A percentile compares a stretch with the other conserved stretches of the same genome.
Evolutionary conservation across 2,797 vertebrate species (phyloP).

Genomic region (Aphelocoma californica): DNA sequence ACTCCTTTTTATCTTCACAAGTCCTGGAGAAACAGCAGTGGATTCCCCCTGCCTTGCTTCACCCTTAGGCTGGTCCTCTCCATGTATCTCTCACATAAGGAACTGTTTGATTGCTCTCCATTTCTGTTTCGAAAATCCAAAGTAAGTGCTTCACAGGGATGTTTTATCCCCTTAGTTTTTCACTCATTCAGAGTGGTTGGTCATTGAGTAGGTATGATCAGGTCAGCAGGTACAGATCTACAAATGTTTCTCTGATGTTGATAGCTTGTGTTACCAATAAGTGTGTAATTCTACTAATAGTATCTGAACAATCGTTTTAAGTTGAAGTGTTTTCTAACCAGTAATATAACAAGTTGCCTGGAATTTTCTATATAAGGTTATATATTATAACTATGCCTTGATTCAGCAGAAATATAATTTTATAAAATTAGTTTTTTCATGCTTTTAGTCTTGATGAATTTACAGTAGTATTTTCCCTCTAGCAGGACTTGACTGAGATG

Average conservation of each 20-base stretch:
- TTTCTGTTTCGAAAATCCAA: not conserved
- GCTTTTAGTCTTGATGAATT: not conserved
- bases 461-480: not conserved
- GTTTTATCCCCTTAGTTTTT: not conserved
- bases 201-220: not conserved
- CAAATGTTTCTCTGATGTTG: not conserved
- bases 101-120: not conserved
- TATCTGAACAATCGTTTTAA: not conserved
- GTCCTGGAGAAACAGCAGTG: not conserved
- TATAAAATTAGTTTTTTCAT: not conserved
- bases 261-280: not conserved
- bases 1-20: not conserved
- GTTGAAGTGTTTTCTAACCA: not conserved
- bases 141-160: not conserved
- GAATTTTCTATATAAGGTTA: not conserved
- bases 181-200: not conserved
- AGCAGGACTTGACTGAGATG: not conserved
- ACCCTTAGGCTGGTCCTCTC: not conserved
- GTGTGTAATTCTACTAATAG: not conserved
- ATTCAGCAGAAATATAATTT: not conserved
- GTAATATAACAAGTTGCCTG: not conserved
- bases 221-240: not conserved
- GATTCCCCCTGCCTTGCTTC: not conserved
- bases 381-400: not conserved
- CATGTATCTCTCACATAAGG: fast-evolving